Conservation (phyloP, 2,113 vertebrate genomes). For the Zosterops pallidus region DNA sequence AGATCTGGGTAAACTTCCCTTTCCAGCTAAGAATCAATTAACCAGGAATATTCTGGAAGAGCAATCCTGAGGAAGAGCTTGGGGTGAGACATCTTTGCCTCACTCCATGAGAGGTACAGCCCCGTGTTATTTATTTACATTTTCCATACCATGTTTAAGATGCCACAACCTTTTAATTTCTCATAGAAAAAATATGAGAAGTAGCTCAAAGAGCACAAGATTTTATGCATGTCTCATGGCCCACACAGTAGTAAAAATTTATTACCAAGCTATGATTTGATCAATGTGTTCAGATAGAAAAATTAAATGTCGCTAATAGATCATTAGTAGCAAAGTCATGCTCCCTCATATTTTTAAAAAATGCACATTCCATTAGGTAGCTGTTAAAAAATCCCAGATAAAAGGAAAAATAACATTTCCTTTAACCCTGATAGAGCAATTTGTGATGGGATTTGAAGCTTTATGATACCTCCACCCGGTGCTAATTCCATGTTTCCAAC, state of each 20-base stretch:
- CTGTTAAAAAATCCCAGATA: neutral
- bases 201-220: neutral
- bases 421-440: neutral
- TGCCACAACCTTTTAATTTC: neutral
- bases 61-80: neutral
- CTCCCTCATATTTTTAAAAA: neutral
- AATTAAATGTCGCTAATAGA: neutral
- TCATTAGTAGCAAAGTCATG: neutral
- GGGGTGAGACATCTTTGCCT: neutral
- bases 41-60: neutral
- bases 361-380: neutral
- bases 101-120: rapidly evolving
- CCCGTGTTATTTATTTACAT: neutral
- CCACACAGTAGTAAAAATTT: neutral
- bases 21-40: neutral
- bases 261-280: neutral
- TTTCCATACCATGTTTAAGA: neutral
- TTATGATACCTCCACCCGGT: neutral
- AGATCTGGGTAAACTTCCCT: neutral
- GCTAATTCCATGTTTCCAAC: neutral
- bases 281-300: neutral
- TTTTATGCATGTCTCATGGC: neutral
- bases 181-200: neutral
- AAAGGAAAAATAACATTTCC: neutral
- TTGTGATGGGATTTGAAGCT: neutral